phyloP scores from a whole-genome alignment of 2,797 vertebrate genomes.

The Pseudochirops cupreus region DNA sequence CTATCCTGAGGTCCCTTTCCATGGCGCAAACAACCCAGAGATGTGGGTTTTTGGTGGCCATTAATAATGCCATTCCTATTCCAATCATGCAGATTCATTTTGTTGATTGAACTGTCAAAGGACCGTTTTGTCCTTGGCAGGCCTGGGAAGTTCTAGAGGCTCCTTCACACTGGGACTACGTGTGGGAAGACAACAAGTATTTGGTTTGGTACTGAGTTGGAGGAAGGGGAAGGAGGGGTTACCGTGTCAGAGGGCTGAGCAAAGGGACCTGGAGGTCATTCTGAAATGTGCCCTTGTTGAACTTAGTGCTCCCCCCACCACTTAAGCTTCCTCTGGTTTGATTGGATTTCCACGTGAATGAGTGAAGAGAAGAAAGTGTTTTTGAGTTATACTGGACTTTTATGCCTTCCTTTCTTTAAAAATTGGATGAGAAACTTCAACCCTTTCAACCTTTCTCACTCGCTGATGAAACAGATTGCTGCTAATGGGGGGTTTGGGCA shows the following conservation, averaged over 20 bases:
- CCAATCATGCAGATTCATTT: constrained; percentile 36
- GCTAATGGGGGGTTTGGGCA: constrained; percentile 50
- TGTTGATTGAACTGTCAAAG: constrained; percentile 60
- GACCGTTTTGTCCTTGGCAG: constrained; percentile 44
- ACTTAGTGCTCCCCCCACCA: background rate
- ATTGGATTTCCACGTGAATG: constrained; percentile 75
- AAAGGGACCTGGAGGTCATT: background rate
- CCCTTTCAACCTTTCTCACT: constrained; percentile 73
- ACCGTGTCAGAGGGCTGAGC: constrained; percentile 27
- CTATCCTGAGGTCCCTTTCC: background rate
- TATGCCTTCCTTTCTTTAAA: constrained; percentile 67
- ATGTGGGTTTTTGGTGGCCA: background rate
- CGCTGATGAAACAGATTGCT: constrained; percentile 50
- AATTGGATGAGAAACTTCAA: constrained; percentile 60
- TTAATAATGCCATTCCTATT: constrained; percentile 21
- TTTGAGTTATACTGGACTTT: constrained; percentile 76
- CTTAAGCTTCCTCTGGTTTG: constrained; percentile 43
- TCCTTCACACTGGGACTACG: constrained; percentile 39
- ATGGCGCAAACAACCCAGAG: background rate
- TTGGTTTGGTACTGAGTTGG: constrained; percentile 10
- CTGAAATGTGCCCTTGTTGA: constrained; percentile 15
- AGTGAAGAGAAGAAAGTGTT: constrained; percentile 68
- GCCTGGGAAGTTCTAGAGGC: constrained; percentile 64
- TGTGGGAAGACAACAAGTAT: constrained; percentile 55
- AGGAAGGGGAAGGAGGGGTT: constrained; percentile 36